Conservation (phyloP, 2,113 vertebrate species). For the Bagarius yarrelli region DNA sequence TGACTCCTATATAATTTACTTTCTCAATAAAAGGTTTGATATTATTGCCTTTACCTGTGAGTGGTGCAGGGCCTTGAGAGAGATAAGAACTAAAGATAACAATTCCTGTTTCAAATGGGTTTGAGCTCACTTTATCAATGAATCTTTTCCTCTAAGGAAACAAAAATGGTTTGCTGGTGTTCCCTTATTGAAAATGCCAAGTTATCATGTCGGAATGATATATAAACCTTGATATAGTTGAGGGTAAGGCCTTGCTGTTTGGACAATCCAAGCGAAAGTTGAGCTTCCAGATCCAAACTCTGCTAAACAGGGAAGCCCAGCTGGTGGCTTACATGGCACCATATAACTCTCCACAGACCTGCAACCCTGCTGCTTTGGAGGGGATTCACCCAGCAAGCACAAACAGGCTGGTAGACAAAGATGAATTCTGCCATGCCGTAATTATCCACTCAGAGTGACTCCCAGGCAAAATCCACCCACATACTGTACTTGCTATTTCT, state of each 20-base stretch:
- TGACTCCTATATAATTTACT: constrained; percentile 16
- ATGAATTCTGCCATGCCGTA: neutral
- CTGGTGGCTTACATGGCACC: neutral
- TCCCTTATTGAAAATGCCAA: constrained; percentile 16
- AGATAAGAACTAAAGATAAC: constrained; percentile 29
- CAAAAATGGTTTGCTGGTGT: constrained; percentile 23
- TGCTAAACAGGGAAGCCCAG: constrained; percentile 12
- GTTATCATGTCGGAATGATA: constrained; percentile 18
- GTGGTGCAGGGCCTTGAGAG: constrained; percentile 9
- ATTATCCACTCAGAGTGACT: neutral
- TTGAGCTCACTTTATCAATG: constrained; percentile 31
- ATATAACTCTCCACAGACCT: neutral
- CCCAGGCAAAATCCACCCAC: constrained; percentile 2
- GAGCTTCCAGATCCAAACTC: neutral
- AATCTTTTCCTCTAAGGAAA: constrained; percentile 15
- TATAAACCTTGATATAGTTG: neutral
- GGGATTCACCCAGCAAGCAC: neutral
- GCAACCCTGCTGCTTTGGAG: neutral
- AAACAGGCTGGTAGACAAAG: constrained; percentile 16
- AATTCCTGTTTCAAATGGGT: constrained; percentile 14
- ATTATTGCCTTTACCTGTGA: constrained; percentile 19
- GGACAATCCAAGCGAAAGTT: neutral
- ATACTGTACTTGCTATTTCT: neutral
- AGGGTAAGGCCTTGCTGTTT: neutral
- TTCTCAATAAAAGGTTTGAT: constrained; percentile 29